These are phyloP conservation scores for Charanyca ferruginea DNA, from an alignment of 2,888 invertebrate species.

Conservation along the genomic window DNA sequence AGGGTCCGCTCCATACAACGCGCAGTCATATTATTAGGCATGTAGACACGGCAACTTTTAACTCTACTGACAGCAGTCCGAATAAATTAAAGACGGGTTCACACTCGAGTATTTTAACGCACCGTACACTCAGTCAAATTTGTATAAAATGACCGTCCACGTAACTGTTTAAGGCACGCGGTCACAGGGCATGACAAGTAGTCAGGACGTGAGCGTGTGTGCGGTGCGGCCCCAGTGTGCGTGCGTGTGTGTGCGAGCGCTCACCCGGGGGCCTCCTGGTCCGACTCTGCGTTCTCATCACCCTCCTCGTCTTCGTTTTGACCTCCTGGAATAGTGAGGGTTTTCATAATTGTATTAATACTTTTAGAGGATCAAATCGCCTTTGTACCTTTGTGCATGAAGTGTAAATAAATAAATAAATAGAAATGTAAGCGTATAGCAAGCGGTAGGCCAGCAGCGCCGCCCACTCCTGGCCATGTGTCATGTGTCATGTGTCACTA, in stretches of 20 bases:
- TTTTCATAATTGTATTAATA: too few relatives aligned
- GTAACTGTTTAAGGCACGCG: background rate
- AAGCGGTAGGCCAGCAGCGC: too few relatives aligned
- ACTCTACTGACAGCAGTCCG: background rate
- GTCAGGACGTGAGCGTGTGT: background rate
- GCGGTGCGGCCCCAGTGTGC: background rate
- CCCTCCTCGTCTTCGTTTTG: conserved; percentile 91
- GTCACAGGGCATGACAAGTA: too few relatives aligned
- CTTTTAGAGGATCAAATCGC: too few relatives aligned
- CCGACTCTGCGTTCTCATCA: conserved; percentile 92
- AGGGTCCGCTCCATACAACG: background rate
- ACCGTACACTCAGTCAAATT: background rate
- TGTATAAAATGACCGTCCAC: too few relatives aligned
- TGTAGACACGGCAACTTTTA: background rate
- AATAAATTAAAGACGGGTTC: background rate
- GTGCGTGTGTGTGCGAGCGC: conserved; percentile 25
- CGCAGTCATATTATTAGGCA: too few relatives aligned
- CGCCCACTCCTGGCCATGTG: too few relatives aligned
- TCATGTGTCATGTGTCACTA: too few relatives aligned
- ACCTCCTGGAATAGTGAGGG: conserved; percentile 71
- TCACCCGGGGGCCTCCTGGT: conserved; percentile 82
- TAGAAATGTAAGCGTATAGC: too few relatives aligned
- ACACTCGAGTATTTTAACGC: background rate
- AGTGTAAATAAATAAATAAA: too few relatives aligned
- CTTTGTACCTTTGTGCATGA: too few relatives aligned